Evolutionary conservation across 53 echinoderm and acorn worm species (phyloP), one percentile per base, ranked within the genome.

Genomic region (Paracentrotus lividus): DNA sequence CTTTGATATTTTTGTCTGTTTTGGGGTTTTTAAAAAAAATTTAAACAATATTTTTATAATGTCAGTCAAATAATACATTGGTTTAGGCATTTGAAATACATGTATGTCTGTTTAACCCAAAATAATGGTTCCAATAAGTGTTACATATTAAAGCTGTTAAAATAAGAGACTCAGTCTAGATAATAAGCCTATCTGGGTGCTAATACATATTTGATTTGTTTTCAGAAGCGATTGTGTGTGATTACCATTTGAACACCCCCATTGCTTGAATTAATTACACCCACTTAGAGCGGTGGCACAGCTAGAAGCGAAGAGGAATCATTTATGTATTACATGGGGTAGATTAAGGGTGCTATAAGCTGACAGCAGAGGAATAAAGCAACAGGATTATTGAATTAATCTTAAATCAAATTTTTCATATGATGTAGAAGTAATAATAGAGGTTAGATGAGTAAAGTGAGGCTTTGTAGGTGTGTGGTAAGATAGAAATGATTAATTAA

Each of bases 261-360:
- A 72, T 40, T 38, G 36, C 40, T 16, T 72, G 36, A 72, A 72
- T 72, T 72, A 72, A 72, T 72, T n/a, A n/a, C 36, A 72, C 72
- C 72, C 40, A 72, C 36, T 72, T 72, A 18, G 40, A 72, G 36
- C 40, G 36, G 40, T 26, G 40, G 38, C 21, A 18, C 36, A 72
- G 18, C 15, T 13, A 0, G 18, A 38, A 38, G 72, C 40, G 72
- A 72, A 72, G 72, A 72, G 36, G 20, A 36, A 36, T 72, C 40
- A 36, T 72, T 40, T 16, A 5, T 12, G 40, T 38, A 40, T 16
- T 15, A 16, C 16, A 34, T 16, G 12, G 20, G 40, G 38, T 18
- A 36, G 72, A 72, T 36, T 72, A 18, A 16, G 5, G 18, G 72
- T 40, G 72, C 1, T n/a, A 72, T 38, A 72, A 40, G 72, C 72